Base-by-base conservation (phyloP, 2,797 vertebrate genomes). In the Onychomys leucogaster region DNA sequence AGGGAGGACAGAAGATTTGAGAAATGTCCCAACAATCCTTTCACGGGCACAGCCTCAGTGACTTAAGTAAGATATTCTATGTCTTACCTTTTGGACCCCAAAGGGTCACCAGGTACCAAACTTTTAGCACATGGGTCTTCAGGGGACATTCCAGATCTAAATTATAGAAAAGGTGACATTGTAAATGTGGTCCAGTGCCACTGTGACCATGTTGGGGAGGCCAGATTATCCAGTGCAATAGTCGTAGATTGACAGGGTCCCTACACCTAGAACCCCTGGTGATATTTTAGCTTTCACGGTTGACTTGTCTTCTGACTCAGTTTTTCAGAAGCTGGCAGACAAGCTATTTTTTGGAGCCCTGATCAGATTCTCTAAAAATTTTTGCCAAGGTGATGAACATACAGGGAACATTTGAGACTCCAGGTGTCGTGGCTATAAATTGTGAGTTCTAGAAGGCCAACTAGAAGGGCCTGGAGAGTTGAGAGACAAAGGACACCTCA, bases 301-400 rank as follows among this genome's bases (percentile, higher is more conserved):
- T 63, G 63, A 19, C 65, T 67, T 83, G 21, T 86, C 92, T 78
- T 85, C 75, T 46, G 88, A 84, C 55, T 92, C 29, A 43, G 5
- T 90, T 63, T 87, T 83, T 93, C 69, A 65, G 49, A 96, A 84
- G 84, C 32, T 93, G 80, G 11, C 34, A 93, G 29, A 57, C 23
- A 9, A 91, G 49, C 17, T n/a, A 67, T 88, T 96, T 67, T 75
- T 17, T 59, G 61, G 61, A 91, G 78, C 71, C 16, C 21, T 23
- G 32, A 41, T 75, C 61, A 63, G 85, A 71, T 12, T 82, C 67
- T 9, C 49, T 43, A 83, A 87, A 41, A 87, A 89, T 80, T 87
- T 94, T 93, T 63, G 43, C 69, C 89, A 94, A 90, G 61, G 75
- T 10, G 29, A 67, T n/a, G 49, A 67, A 92, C 59, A 52, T 57